Evolutionary conservation across 2,797 vertebrate species (phyloP).

Genomic region (Chiropotes sagulatus): DNA sequence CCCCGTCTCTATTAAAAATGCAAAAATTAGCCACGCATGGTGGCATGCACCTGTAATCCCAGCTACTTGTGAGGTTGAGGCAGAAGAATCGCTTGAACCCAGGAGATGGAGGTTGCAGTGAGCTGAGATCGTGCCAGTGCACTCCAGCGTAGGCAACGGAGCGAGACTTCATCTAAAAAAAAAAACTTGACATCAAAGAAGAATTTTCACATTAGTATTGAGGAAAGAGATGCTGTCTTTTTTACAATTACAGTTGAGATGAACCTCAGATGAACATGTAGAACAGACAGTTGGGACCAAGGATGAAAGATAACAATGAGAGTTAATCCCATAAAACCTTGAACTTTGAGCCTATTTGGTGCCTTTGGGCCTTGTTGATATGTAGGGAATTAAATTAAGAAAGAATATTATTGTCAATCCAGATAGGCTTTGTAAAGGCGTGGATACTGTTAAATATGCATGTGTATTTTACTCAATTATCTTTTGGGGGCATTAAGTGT

Average conservation of each 20-base stretch:
- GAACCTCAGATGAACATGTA: neutral
- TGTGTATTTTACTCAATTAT: conserved; percentile 19
- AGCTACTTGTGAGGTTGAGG: neutral
- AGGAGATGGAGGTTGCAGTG: too few relatives aligned
- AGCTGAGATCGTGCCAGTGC: too few relatives aligned
- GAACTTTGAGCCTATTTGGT: neutral
- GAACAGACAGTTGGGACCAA: neutral
- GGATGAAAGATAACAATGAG: neutral
- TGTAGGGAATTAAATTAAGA: neutral
- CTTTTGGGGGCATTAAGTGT: neutral
- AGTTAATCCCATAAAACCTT: conserved; percentile 10
- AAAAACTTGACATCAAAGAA: neutral
- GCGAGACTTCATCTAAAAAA: too few relatives aligned
- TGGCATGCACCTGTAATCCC: neutral
- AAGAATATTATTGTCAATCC: neutral
- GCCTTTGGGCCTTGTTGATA: neutral
- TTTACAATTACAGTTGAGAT: neutral
- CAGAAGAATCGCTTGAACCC: neutral
- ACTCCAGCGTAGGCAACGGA: too few relatives aligned
- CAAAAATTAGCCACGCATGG: neutral
- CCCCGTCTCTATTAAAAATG: neutral
- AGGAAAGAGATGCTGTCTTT: neutral
- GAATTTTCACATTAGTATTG: neutral
- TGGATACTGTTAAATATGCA: neutral
- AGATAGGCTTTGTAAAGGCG: neutral